phyloP scores from a whole-genome alignment of 2,113 vertebrate genomes.

The Zapornia atra region DNA sequence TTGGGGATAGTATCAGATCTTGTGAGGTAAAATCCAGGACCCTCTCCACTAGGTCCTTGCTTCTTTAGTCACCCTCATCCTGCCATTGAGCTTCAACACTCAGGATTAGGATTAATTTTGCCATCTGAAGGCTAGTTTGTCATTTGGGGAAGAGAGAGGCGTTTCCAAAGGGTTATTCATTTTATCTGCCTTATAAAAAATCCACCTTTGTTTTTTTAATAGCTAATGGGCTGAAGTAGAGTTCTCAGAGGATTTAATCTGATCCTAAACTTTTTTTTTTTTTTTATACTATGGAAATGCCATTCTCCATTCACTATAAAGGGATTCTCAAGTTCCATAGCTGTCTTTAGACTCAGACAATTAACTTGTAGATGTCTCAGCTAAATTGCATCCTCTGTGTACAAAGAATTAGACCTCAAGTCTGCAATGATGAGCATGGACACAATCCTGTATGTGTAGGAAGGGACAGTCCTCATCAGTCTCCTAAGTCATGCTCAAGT shows the following conservation, averaged over 20 bases:
- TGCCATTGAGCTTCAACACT: not conserved
- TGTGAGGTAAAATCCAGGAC: not conserved
- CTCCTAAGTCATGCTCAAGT: not conserved
- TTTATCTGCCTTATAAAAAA: not conserved
- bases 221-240: not conserved
- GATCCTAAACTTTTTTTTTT: not conserved
- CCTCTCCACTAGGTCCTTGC: not conserved
- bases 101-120: not conserved
- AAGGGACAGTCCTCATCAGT: not conserved
- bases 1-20: not conserved
- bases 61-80: not conserved
- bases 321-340: not conserved
- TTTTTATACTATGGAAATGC: not conserved
- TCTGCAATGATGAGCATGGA: not conserved
- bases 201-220: not conserved
- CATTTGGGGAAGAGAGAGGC: not conserved
- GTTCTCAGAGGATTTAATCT: not conserved
- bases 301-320: not conserved
- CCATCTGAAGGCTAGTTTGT: not conserved
- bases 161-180: not conserved
- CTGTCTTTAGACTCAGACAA: not conserved
- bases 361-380: not conserved
- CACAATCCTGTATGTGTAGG: fast-evolving
- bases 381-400: not conserved
- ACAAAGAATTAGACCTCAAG: not conserved